Percentiles rank a stretch among this genome's conserved stretches.
These are phyloP conservation scores for Grus americana DNA, from an alignment of 2,113 vertebrate genomes.

Conservation along the genomic window DNA sequence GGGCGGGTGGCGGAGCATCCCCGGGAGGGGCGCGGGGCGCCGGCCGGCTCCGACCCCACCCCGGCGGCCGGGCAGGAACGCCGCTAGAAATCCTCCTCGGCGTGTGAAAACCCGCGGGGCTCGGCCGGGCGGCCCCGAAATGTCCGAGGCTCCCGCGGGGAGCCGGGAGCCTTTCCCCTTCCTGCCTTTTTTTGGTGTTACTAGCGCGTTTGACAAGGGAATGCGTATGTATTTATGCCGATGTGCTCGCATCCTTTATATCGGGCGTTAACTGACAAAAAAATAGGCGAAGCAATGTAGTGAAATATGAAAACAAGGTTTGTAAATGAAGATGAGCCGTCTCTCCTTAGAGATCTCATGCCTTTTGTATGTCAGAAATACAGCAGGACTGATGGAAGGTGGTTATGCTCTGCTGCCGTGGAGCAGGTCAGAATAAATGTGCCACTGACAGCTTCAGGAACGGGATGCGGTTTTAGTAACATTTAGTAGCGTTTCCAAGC, in stretches of 20 bases:
- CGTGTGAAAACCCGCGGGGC: not conserved
- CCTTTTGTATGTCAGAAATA: not conserved
- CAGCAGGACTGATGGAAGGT: not conserved
- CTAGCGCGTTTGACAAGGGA: not conserved
- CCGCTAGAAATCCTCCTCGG: not conserved
- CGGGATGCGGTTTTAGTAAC: not conserved
- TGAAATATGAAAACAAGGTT: not conserved
- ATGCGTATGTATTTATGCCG: rapidly evolving
- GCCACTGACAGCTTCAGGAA: not conserved
- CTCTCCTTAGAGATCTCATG: not conserved
- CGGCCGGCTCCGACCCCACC: not conserved
- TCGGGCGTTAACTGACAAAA: not conserved
- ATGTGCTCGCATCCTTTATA: not conserved
- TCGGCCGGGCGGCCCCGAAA: not conserved
- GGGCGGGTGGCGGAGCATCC: not conserved
- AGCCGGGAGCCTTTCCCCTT: not conserved
- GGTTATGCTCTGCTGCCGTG: not conserved
- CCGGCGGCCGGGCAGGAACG: too few relatives aligned
- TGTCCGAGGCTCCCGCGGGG: not conserved
- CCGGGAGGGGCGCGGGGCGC: not conserved
- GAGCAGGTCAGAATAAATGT: not conserved
- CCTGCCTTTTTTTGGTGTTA: not conserved
- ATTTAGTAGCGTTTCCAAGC: not conserved
- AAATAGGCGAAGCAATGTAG: rapidly evolving
- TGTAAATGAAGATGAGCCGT: not conserved